A percentile compares a stretch with the other conserved stretches of the same genome.
These are phyloP conservation scores for Pilophorus perplexus DNA, from an alignment of 2,888 invertebrate genomes.

Conservation along the genomic window DNA sequence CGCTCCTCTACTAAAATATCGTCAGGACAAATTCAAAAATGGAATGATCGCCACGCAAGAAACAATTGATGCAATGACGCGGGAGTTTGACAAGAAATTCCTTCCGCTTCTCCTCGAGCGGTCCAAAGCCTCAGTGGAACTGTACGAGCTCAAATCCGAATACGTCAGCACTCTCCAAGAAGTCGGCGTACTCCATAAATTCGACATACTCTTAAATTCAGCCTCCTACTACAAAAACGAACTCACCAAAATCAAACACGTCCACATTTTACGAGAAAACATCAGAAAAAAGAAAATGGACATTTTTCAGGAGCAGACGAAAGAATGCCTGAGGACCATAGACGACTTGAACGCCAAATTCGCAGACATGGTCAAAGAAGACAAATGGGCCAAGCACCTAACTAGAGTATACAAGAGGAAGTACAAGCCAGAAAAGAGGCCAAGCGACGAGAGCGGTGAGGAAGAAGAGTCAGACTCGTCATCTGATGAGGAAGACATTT, in stretches of 20 bases:
- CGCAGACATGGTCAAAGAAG: constrained; percentile 10
- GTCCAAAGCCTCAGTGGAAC: background rate
- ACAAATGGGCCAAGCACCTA: constrained; percentile 37
- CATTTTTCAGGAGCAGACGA: constrained; percentile 11
- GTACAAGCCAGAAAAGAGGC: constrained; percentile 7
- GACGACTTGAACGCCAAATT: constrained; percentile 36
- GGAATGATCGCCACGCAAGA: background rate
- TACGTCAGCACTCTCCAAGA: constrained; percentile 22
- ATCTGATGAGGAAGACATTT: constrained; percentile 4
- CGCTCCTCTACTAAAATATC: constrained; percentile 2
- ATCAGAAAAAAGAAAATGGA: constrained; percentile 10
- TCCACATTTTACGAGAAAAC: constrained; percentile 21
- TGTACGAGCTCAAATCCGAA: background rate
- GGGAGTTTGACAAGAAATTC: constrained; percentile 17
- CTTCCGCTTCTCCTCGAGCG: background rate
- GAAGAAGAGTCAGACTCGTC: background rate
- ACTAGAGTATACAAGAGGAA: constrained; percentile 34
- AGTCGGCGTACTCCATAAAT: constrained; percentile 12
- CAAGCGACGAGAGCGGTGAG: background rate
- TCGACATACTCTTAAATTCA: background rate
- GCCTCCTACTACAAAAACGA: background rate
- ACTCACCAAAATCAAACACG: constrained; percentile 27
- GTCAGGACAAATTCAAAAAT: constrained; percentile 1
- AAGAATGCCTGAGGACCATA: constrained; percentile 25
- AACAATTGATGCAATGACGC: background rate